phyloP scores from a whole-genome alignment of 2,888 invertebrate genomes.

The Apeira syringaria region DNA sequence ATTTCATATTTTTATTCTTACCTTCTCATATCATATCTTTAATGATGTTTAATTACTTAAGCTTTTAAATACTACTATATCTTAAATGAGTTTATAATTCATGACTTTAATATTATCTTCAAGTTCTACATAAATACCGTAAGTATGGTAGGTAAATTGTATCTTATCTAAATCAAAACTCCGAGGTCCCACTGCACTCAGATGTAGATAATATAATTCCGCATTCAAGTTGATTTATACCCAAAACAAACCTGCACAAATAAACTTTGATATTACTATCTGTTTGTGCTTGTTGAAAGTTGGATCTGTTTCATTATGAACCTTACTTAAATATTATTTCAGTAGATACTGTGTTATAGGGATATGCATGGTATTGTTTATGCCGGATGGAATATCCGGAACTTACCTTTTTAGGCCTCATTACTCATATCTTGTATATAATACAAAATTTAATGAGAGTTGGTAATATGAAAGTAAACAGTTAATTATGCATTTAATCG shows the following conservation, averaged over 20 bases:
- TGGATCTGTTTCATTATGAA: slow-evolving; percentile 28
- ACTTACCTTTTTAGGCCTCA: too few relatives aligned
- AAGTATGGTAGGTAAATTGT: slow-evolving; percentile 1
- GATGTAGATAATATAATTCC: slow-evolving; percentile 13
- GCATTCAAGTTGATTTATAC: slow-evolving; percentile 16
- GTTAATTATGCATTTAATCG: too few relatives aligned
- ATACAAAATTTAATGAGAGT: too few relatives aligned
- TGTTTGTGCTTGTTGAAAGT: slow-evolving; percentile 22
- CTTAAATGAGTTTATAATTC: too few relatives aligned
- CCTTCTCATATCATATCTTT: too few relatives aligned
- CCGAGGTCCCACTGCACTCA: slow-evolving; percentile 3
- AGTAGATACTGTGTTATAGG: slow-evolving; percentile 10
- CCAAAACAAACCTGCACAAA: slow-evolving; percentile 16
- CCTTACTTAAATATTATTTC: slow-evolving; percentile 32
- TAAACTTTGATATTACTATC: slow-evolving; percentile 21
- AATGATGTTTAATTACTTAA: too few relatives aligned
- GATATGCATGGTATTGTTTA: background rate
- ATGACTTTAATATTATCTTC: too few relatives aligned
- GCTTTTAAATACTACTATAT: too few relatives aligned
- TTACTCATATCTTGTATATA: too few relatives aligned
- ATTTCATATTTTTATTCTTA: too few relatives aligned
- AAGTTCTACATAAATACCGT: background rate
- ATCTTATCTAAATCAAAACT: slow-evolving; percentile 6
- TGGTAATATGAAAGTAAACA: too few relatives aligned
- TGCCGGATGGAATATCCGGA: slow-evolving; percentile 1